Percentiles rank a stretch among this genome's conserved stretches.
Evolutionary conservation across 1,140 invertebrate species (phyloP).

Genomic region (Condylostylus longicornis): DNA sequence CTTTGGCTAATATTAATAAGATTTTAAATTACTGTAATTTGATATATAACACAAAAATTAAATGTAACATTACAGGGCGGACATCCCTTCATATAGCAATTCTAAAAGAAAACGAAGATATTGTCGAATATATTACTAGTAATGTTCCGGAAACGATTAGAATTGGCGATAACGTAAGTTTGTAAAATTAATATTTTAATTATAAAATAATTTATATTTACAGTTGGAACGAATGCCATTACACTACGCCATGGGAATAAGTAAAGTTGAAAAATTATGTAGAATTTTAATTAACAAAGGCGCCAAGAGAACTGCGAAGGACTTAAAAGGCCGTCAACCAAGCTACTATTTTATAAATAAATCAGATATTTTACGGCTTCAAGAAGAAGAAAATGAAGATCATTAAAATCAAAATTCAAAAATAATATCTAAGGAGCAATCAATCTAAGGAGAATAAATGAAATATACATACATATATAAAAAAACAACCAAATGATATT

Average conservation of each 20-base stretch:
- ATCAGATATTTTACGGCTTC: slow-evolving; percentile 65
- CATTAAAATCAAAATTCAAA: slow-evolving; percentile 12
- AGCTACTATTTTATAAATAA: slow-evolving; percentile 89
- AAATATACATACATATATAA: no score
- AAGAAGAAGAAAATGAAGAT: slow-evolving; percentile 57
- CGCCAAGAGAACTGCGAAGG: slow-evolving; percentile 64
- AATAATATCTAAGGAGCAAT: background rate
- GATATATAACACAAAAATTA: no score
- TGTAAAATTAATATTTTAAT: background rate
- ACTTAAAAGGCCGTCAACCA: slow-evolving; percentile 73
- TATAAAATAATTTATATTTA: background rate
- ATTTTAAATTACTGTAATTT: no score
- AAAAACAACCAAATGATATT: no score
- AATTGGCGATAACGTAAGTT: slow-evolving; percentile 70
- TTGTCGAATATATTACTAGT: slow-evolving; percentile 56
- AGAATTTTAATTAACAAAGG: slow-evolving; percentile 64
- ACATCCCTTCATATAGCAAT: slow-evolving; percentile 69
- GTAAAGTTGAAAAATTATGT: slow-evolving; percentile 64
- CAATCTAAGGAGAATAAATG: no score
- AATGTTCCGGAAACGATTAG: slow-evolving; percentile 54
- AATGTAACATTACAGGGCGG: slow-evolving; percentile 29
- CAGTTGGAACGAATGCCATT: slow-evolving; percentile 72
- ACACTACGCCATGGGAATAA: slow-evolving; percentile 80
- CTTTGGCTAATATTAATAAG: no score
- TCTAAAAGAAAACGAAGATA: slow-evolving; percentile 58